Percentiles rank a stretch among this genome's conserved stretches.
Conservation (phyloP, 2,113 vertebrate species). For the Channa maculata region DNA sequence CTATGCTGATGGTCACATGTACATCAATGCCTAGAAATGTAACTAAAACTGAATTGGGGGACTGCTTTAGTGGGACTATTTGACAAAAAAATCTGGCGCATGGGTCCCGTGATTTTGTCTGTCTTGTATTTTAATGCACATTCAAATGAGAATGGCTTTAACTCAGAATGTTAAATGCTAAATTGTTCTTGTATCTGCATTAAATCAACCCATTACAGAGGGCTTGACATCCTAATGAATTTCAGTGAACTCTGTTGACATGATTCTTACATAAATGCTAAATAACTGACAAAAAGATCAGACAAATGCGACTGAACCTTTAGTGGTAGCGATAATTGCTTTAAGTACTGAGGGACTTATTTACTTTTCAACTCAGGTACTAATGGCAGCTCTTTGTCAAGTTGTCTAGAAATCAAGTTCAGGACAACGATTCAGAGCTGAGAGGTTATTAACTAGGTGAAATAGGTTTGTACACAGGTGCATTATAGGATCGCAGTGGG, state of each 20-base stretch:
- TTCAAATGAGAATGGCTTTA: no score
- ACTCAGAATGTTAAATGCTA: no score
- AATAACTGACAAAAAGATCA: neutral
- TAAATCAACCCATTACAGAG: neutral
- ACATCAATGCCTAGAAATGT: no score
- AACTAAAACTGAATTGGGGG: no score
- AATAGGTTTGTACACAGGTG: neutral
- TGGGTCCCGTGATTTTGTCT: no score
- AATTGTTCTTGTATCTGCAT: neutral
- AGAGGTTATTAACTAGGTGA: neutral
- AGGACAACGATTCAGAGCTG: neutral
- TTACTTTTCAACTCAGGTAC: no score
- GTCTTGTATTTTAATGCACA: no score
- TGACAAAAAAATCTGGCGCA: no score
- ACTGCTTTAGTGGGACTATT: no score
- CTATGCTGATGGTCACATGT: no score
- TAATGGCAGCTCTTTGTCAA: neutral
- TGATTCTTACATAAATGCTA: neutral
- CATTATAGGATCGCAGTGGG: conserved; percentile 31
- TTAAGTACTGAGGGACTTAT: neutral
- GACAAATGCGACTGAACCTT: neutral
- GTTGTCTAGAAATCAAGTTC: neutral
- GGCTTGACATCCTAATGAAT: neutral
- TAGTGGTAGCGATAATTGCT: no score
- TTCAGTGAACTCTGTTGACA: neutral